Base-by-base conservation (phyloP, 2,113 vertebrate species). In the Pao palembangensis region DNA sequence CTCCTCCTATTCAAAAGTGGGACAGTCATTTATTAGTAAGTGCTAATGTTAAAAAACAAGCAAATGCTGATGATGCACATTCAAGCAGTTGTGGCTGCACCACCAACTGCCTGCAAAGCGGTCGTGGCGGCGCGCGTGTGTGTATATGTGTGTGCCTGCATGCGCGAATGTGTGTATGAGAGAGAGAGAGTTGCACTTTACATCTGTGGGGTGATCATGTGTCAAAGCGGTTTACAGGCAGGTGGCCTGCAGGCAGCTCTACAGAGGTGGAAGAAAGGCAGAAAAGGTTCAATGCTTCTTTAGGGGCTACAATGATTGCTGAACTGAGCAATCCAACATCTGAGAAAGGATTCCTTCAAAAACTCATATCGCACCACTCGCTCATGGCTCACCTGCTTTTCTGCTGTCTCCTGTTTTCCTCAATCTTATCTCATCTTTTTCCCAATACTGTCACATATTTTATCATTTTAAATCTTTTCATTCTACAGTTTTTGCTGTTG, bases 181-280 rank as follows among this genome's bases (percentile, higher is more conserved):
- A 8, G 28, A 31, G 28, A 6, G 28, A 31, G 28, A 44, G 43
- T 86, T 80, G n/a, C 78, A 83, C 87, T 89, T 63, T 44, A 75
- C 78, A 82, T 82, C 75, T 66, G 76, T 83, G 74, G 72, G 83
- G 87, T 81, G n/a, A 88, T 90, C 87, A 74, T 83, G 76, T 91
- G 84, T 90, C 88, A 82, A 61, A 80, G 82, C 61, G 79, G 79
- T 86, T 88, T 84, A 85, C 88, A 89, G n/a, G n/a, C n/a, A n/a
- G 89, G 87, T 90, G 87, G 82, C 86, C 80, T 82, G 77, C 75
- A 73, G 86, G 83, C 69, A 34, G 75, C 74, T 75, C 74, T 70
- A 75, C 75, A 77, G 81, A 77, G 80, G 82, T 80, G 79, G 59
- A 64, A 71, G 60, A 42, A 72, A 75, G 76, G 71, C 76, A 72